Conservation (phyloP, 2,888 invertebrate species). For the Agrochola macilenta region DNA sequence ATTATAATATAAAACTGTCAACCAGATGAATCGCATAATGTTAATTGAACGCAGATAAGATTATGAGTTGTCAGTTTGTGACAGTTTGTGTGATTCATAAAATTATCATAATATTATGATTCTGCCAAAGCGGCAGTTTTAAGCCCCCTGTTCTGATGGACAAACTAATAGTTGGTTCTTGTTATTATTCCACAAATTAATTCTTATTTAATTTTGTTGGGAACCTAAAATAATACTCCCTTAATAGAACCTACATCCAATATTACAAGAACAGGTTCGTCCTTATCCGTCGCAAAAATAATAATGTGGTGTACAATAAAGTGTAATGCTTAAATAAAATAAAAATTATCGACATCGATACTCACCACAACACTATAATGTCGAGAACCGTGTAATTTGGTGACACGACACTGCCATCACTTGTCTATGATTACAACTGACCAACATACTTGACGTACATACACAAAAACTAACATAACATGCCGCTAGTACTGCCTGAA, state of each 20-base stretch:
- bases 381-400: slow-evolving; percentile 75
- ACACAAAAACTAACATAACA: slow-evolving; percentile 12
- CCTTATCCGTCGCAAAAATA: not conserved
- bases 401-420: slow-evolving; percentile 71
- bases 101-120: too few relatives aligned
- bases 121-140: too few relatives aligned
- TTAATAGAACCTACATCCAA: not conserved
- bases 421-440: slow-evolving; percentile 52
- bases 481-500: not conserved
- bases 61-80: too few relatives aligned
- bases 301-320: not conserved
- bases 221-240: too few relatives aligned
- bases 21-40: too few relatives aligned
- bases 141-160: too few relatives aligned
- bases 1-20: too few relatives aligned
- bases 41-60: too few relatives aligned
- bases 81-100: too few relatives aligned
- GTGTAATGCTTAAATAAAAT: not conserved
- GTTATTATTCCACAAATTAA: too few relatives aligned
- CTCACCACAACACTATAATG: slow-evolving; percentile 52
- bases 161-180: too few relatives aligned
- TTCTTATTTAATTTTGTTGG: too few relatives aligned
- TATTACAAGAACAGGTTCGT: not conserved
- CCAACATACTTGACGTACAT: slow-evolving; percentile 41
- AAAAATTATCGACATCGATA: slow-evolving; percentile 61